Percentiles rank a stretch among this genome's conserved stretches.
Conservation (phyloP, 2,888 invertebrate genomes). For the Acanthosepion lycidas region DNA sequence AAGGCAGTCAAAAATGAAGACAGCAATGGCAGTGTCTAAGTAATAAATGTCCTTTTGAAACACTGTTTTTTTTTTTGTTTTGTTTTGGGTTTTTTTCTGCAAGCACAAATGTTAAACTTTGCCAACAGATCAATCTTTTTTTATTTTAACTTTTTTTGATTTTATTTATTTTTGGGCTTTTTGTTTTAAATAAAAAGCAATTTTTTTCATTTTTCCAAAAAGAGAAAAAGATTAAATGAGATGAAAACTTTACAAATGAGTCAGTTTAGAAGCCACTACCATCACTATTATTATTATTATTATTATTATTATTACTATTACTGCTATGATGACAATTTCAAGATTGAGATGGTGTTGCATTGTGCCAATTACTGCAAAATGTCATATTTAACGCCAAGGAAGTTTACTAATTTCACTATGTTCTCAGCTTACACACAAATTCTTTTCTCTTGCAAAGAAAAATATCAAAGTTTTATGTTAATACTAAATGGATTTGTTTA, state of each 20-base stretch:
- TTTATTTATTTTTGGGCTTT: not conserved
- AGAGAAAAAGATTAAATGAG: not conserved
- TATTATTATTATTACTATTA: not conserved
- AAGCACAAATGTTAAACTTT: too few relatives aligned
- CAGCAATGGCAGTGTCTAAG: too few relatives aligned
- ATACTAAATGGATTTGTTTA: too few relatives aligned
- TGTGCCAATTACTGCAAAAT: not conserved
- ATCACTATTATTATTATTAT: not conserved
- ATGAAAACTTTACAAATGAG: not conserved
- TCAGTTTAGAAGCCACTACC: slow-evolving; percentile 33
- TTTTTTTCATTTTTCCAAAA: not conserved
- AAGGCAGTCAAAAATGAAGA: too few relatives aligned
- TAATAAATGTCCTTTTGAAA: too few relatives aligned
- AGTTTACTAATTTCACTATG: too few relatives aligned
- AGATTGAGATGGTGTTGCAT: not conserved
- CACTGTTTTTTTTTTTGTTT: too few relatives aligned
- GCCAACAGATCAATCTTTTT: not conserved
- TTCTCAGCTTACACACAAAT: too few relatives aligned
- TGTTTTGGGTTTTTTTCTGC: too few relatives aligned
- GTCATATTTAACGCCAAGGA: too few relatives aligned
- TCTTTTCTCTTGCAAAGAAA: too few relatives aligned
- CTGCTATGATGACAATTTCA: not conserved
- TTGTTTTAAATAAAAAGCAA: not conserved
- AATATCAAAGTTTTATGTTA: too few relatives aligned
- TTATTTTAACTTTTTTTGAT: not conserved